Evolutionary conservation across 1,140 invertebrate genomes (phyloP), one percentile per base, ranked within the genome.

Genomic region (Drosophila ficusphila): DNA sequence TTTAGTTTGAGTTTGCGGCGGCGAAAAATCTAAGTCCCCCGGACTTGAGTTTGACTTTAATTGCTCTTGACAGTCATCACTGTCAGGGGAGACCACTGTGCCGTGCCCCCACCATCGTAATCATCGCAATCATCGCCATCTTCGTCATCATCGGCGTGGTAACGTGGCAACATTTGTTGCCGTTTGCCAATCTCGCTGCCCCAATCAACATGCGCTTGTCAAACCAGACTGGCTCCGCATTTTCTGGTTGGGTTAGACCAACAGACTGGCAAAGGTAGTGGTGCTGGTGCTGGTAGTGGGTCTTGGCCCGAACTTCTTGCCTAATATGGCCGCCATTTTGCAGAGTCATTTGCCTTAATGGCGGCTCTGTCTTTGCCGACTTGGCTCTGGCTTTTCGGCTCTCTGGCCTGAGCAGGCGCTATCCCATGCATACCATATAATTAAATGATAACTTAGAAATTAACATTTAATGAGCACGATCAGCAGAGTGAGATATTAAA

Each of bases 51-150:
- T 90, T 86, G 89, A 85, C 83, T 90, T 90, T 90, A 90, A 90
- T 90, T 90, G 77, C 89, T 90, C 81, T 89, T 90, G 89, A 90
- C 89, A 90, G 89, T 90, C 89, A 90, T 90, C 89, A 90, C 82
- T 83, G 82, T 90, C 86, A 89, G 79, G 58, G 41, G 56, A 49
- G 31, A 39, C 51, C 31, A 73, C 68, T 47, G 70, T 33, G 33
- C 62, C n/a, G n/a, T n/a, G n/a, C 34, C 60, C 36, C 62, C 60
- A 52, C 41, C 58, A 51, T 27, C 44, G 14, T 49, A 47, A 29
- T 48, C 42, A 31, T 60, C 60, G 38, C 12, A 46, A 41, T 39
- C 60, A 44, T 64, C 42, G 42, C 42, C 58, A 61, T 61, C 31
- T 42, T 42, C 36, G 39, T 52, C 56, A 25, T 56, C 53, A 68